Percentiles rank a stretch among this genome's conserved stretches.
These are phyloP conservation scores for Rhopalosiphum maidis DNA, from an alignment of 1,140 invertebrate species.

Conservation along the genomic window DNA sequence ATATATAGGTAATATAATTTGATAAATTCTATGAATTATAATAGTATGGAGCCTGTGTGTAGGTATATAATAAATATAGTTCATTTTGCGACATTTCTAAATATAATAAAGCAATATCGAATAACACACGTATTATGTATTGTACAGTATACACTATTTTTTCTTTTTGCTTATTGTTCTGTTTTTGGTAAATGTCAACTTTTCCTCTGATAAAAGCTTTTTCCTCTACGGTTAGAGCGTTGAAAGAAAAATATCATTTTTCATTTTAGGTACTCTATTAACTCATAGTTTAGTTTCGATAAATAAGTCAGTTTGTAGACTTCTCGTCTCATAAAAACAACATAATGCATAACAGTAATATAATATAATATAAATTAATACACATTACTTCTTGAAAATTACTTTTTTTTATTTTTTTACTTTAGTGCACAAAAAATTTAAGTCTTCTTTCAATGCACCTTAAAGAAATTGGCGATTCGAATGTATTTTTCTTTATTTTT, in stretches of 20 bases:
- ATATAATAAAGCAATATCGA: constrained; percentile 4
- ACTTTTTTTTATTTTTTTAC: background rate
- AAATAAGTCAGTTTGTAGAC: background rate
- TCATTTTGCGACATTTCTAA: background rate
- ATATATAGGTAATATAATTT: background rate
- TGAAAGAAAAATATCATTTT: constrained; percentile 13
- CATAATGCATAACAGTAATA: background rate
- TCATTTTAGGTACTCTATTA: background rate
- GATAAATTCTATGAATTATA: background rate
- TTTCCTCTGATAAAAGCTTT: constrained; percentile 9
- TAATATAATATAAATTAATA: background rate
- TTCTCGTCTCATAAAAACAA: background rate
- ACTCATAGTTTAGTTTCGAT: background rate
- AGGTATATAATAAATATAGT: background rate
- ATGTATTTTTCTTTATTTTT: background rate
- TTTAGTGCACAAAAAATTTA: background rate
- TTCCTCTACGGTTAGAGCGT: background rate
- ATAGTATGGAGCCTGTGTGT: background rate
- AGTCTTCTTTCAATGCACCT: background rate
- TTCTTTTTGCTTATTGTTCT: background rate
- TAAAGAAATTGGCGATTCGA: background rate
- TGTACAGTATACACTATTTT: background rate
- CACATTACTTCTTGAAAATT: background rate
- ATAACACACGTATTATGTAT: background rate
- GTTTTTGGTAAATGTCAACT: background rate